A percentile compares a stretch with the other conserved stretches of the same genome.
Evolutionary conservation across 2,113 vertebrate genomes (phyloP).

Genomic region (Oceanites oceanicus): DNA sequence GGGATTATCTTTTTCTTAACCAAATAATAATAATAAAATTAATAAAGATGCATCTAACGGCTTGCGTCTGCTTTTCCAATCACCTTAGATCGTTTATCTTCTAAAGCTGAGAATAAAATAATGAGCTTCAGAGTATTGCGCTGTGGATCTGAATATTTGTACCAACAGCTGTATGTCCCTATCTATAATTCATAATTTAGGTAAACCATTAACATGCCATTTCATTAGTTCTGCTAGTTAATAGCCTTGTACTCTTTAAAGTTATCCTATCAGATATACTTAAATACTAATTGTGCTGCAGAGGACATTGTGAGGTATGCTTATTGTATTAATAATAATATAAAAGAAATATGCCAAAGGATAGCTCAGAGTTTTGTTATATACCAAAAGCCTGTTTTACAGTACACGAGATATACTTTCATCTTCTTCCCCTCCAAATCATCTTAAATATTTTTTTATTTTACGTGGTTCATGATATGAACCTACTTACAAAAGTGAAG

Average conservation of each 20-base stretch:
- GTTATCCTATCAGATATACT: neutral
- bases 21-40: neutral
- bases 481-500: slow-evolving; percentile 15
- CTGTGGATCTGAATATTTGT: neutral
- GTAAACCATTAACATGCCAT: neutral
- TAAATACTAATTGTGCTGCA: neutral
- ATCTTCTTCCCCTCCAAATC: neutral
- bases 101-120: neutral
- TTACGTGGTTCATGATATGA: neutral
- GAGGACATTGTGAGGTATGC: neutral
- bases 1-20: slow-evolving; percentile 17
- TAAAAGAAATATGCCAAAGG: slow-evolving; percentile 40
- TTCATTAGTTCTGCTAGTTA: neutral
- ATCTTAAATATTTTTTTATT: slow-evolving; percentile 36
- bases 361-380: neutral
- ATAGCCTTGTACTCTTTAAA: neutral
- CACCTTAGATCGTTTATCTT: neutral
- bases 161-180: neutral
- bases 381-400: neutral
- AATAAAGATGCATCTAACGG: neutral
- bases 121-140: neutral
- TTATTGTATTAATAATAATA: slow-evolving; percentile 18
- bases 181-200: neutral
- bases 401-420: neutral
- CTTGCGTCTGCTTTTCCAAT: neutral